Conservation (phyloP, 2,888 invertebrate genomes). For the Heterodera filipjevi region DNA sequence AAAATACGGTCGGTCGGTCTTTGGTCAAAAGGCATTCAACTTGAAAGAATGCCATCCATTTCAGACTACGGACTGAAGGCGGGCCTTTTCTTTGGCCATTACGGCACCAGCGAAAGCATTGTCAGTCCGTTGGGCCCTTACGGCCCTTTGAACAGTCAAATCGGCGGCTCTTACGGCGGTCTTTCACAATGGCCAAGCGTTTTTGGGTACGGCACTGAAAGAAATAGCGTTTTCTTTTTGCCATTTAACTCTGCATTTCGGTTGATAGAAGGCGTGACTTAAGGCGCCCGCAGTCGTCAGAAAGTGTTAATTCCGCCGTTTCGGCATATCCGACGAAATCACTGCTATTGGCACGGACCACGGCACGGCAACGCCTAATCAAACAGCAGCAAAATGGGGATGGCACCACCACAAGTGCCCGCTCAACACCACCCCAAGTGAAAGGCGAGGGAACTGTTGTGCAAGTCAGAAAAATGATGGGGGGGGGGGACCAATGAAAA, state of each 20-base stretch:
- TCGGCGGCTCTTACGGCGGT: conserved; percentile 44
- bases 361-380: not conserved
- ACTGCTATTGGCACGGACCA: not conserved
- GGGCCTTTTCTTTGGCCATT: conserved; percentile 42
- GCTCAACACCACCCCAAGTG: not conserved
- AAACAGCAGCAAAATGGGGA: not conserved
- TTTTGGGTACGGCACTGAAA: conserved; percentile 13
- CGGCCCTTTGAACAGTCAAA: conserved; percentile 39
- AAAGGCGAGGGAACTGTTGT: conserved; percentile 22
- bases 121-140: conserved; percentile 39
- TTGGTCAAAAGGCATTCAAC: not conserved
- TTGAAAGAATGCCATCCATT: not conserved
- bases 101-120: conserved; percentile 37
- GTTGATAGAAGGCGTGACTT: not conserved
- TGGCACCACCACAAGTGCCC: not conserved
- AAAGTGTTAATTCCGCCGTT: not conserved
- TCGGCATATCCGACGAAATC: not conserved
- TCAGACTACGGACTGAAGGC: conserved; percentile 43
- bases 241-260: not conserved
- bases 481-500: not conserved
- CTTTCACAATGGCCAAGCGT: conserved; percentile 40
- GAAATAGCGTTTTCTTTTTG: not conserved
- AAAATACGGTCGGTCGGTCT: conserved; percentile 22
- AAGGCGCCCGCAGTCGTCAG: not conserved
- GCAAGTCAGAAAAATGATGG: not conserved